These are phyloP conservation scores for Bombus confusus DNA, from an alignment of 1,140 invertebrate species.

Conservation along the genomic window DNA sequence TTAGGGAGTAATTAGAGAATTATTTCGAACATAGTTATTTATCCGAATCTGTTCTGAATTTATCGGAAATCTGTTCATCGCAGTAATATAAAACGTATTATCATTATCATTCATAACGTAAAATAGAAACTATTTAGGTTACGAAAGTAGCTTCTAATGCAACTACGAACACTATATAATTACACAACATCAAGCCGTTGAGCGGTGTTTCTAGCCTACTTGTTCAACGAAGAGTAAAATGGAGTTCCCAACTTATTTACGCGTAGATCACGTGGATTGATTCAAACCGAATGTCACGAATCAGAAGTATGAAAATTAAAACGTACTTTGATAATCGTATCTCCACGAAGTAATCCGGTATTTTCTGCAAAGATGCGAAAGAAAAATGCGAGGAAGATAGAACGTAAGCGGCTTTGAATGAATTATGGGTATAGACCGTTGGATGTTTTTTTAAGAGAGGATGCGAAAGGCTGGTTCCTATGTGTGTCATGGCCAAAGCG, in stretches of 20 bases:
- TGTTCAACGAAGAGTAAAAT: not conserved
- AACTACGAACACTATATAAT: not conserved
- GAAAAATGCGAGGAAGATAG: constrained; percentile 47
- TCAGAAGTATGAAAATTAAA: constrained; percentile 3
- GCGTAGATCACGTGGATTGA: not conserved
- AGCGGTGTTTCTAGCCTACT: not conserved
- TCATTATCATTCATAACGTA: not conserved
- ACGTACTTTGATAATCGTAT: not conserved
- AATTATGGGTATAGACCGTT: constrained; percentile 61
- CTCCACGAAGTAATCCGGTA: not conserved
- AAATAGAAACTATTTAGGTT: not conserved
- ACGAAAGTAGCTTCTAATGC: not conserved
- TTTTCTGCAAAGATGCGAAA: constrained; percentile 30
- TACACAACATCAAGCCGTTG: not conserved
- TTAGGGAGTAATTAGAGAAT: no score
- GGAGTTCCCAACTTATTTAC: not conserved
- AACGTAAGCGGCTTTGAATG: constrained; percentile 41
- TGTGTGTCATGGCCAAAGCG: constrained; percentile 67
- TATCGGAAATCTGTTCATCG: no score
- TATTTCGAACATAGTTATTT: no score
- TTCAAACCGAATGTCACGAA: not conserved
- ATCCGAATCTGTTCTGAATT: no score
- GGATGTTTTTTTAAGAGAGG: constrained; percentile 60
- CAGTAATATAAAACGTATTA: not conserved
- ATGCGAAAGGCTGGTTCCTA: constrained; percentile 67